Conservation (phyloP, 2,888 invertebrate genomes). For the Dione vanillae region DNA sequence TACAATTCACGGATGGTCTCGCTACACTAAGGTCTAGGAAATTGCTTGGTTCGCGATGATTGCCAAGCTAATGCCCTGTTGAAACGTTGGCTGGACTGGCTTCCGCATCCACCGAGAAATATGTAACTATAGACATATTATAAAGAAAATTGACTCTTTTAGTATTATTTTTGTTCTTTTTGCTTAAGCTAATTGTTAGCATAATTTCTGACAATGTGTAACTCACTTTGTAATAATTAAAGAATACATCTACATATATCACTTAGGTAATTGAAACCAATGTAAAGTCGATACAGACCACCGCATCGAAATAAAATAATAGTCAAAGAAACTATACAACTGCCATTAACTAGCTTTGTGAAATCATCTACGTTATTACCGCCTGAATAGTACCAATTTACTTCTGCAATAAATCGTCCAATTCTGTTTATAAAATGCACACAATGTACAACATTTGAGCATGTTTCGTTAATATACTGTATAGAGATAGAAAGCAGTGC, state of each 20-base stretch:
- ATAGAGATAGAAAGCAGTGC: background rate
- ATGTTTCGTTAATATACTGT: constrained; percentile 22
- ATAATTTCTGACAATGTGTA: too few species aligned
- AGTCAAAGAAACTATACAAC: constrained; percentile 59
- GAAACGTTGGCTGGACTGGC: constrained; percentile 65
- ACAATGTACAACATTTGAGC: constrained; percentile 25
- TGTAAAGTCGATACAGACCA: background rate
- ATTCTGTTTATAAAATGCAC: constrained; percentile 29
- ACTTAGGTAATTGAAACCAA: too few species aligned
- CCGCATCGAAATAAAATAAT: constrained; percentile 68
- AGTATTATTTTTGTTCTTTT: background rate
- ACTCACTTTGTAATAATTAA: too few species aligned
- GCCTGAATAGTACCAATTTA: constrained; percentile 40
- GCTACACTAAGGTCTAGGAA: constrained; percentile 56
- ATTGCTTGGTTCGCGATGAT: constrained; percentile 76
- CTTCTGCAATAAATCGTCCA: constrained; percentile 25
- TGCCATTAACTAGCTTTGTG: constrained; percentile 62
- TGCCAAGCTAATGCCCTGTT: constrained; percentile 72
- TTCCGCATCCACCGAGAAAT: constrained; percentile 76
- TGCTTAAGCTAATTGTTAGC: background rate
- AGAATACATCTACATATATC: background rate
- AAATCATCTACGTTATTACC: constrained; percentile 52
- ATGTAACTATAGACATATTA: constrained; percentile 60
- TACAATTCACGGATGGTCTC: constrained; percentile 21
- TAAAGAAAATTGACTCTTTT: background rate